Evolutionary conservation across 2,113 vertebrate species (phyloP).

Genomic region (Eurystomus gularis): DNA sequence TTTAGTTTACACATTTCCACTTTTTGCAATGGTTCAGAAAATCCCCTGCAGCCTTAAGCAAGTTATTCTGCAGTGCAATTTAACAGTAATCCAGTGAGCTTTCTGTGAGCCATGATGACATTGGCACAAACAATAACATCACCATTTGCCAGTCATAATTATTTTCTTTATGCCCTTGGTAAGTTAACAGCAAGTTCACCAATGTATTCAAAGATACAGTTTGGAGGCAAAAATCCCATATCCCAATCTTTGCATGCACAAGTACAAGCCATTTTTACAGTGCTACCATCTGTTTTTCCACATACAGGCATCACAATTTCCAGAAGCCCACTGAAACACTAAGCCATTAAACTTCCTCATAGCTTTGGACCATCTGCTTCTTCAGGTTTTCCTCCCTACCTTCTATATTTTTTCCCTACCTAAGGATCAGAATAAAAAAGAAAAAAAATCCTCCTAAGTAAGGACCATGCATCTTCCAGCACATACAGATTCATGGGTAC

Average conservation of each 20-base stretch:
- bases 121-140: background rate
- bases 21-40: slow-evolving; percentile 55
- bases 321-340: slow-evolving; percentile 53
- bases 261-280: slow-evolving; percentile 37
- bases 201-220: slow-evolving; percentile 8
- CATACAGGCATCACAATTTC: slow-evolving; percentile 19
- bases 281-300: slow-evolving; percentile 61
- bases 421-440: background rate
- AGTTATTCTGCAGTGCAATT: slow-evolving; percentile 17
- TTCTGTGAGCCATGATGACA: background rate
- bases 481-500: background rate
- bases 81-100: slow-evolving; percentile 38
- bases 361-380: slow-evolving; percentile 41
- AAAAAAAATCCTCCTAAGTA: background rate
- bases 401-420: background rate
- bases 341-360: slow-evolving; percentile 26
- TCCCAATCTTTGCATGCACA: slow-evolving; percentile 6
- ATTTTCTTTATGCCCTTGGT: slow-evolving; percentile 53
- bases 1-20: slow-evolving; percentile 52
- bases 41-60: background rate
- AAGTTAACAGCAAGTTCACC: slow-evolving; percentile 44
- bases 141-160: slow-evolving; percentile 30
- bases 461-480: background rate
- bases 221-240: slow-evolving; percentile 42
- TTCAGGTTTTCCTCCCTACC: background rate